Evolutionary conservation across 2,888 invertebrate species (phyloP), one percentile per base, ranked within the genome.

Genomic region (Patella ulyssiponensis): DNA sequence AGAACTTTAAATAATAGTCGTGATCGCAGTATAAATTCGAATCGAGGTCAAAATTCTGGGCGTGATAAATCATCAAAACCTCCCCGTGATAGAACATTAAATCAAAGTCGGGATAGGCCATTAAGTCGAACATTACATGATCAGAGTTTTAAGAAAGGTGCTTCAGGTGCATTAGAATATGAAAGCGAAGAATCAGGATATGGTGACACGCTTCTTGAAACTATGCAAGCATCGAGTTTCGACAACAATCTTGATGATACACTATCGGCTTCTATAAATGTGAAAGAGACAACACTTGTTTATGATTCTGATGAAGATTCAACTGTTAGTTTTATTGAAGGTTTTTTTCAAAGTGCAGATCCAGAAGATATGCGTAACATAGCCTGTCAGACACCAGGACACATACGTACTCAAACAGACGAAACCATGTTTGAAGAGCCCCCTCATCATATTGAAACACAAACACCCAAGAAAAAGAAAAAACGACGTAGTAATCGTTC

Each of bases 161-260:
- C 83, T 20, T 81, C 84, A 71, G 87, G 85, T 52, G 84, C 81
- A 64, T 78, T 88, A 71, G 88, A 88, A 76, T 89, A 88, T 0
- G 89, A 89, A 73, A 89, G 88, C 75, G 89, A 89, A 78, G 89
- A 89, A 79, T 88, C 88, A 64, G 89, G 88, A 20, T 88, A 88
- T 85, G 89, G 88, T 80, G 89, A 88, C 75, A 89, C 89, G 23
- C 87, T 84, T 80, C 86, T 86, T 79, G 82, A 82, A 69, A 89
- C 89, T 76, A 88, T 88, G 87, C 87, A 88, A 74, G 88, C 88
- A 33, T 87, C 87, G n/a, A 88, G 88, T 81, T 88, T 89, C 83
- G 89, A 89, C 80, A 87, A 86, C 75, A 83, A 85, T 73, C 81
- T 87, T 53, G 85, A 88, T 80, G 81, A 82, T 52, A 84, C 84